phyloP scores from a whole-genome alignment of 1,140 invertebrate genomes.

The Aphis craccivora region DNA sequence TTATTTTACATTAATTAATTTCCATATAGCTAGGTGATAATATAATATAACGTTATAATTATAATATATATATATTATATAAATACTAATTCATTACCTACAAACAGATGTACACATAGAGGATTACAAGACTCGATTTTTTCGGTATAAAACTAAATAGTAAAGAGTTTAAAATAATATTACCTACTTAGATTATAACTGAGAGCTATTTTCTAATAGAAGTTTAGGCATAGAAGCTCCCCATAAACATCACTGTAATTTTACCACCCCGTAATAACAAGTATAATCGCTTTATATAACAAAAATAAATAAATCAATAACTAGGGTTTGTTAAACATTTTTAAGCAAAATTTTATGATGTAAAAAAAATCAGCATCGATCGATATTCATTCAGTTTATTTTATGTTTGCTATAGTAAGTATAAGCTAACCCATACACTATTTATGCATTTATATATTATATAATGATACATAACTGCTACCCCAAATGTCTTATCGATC shows the following conservation, averaged over 20 bases:
- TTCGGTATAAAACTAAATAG: not conserved
- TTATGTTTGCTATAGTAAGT: no score
- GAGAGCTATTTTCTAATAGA: not conserved
- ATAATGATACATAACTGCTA: not conserved
- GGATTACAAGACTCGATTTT: not conserved
- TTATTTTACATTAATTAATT: not conserved
- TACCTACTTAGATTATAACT: not conserved
- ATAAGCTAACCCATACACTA: no score
- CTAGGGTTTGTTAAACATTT: not conserved
- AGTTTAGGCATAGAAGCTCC: not conserved
- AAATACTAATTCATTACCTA: no score
- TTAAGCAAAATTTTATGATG: not conserved
- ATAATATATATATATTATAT: no score
- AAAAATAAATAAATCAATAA: not conserved
- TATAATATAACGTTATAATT: no score
- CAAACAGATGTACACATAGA: not conserved
- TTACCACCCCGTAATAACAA: not conserved
- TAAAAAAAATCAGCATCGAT: not conserved
- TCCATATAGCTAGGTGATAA: not conserved
- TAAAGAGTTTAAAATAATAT: not conserved
- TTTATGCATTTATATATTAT: no score
- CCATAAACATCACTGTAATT: not conserved
- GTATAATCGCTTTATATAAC: not conserved
- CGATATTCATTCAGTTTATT: not conserved
- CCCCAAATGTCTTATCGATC: not conserved